A percentile compares a stretch with the other conserved stretches of the same genome.
Evolutionary conservation across 2,888 invertebrate genomes (phyloP).

Genomic region (Coremacera marginata): DNA sequence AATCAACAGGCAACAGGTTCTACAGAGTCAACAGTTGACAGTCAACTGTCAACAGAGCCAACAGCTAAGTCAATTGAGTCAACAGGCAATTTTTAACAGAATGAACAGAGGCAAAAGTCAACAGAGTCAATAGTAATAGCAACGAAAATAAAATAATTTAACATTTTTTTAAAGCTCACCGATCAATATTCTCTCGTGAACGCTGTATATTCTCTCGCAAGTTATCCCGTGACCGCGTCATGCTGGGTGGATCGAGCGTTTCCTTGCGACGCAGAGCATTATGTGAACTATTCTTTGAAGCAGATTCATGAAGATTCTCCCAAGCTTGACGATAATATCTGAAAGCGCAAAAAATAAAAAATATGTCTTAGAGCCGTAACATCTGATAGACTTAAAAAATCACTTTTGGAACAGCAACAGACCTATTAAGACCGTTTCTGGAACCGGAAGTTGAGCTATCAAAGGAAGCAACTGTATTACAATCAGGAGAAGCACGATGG

Average conservation of each 20-base stretch:
- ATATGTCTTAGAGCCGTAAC: neutral
- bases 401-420: constrained; percentile 33
- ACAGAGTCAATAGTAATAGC: no score
- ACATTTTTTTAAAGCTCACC: constrained; percentile 53
- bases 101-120: no score
- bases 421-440: constrained; percentile 83
- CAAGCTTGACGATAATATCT: constrained; percentile 90
- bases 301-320: constrained; percentile 90
- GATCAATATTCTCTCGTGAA: constrained; percentile 68
- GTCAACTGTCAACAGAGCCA: no score
- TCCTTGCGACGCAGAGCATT: constrained; percentile 78
- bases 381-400: neutral
- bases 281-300: constrained; percentile 73
- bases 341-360: constrained; percentile 7
- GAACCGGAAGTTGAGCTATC: constrained; percentile 90
- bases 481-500: constrained; percentile 89
- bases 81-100: no score
- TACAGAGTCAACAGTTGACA: no score
- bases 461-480: constrained; percentile 91
- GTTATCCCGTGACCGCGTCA: constrained; percentile 65
- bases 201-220: constrained; percentile 68
- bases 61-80: no score
- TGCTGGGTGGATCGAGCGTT: constrained; percentile 77
- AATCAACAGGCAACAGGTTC: no score
- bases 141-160: neutral